Base-by-base conservation (phyloP, 2,888 invertebrate species). In the Sarcophaga caerulescens region DNA sequence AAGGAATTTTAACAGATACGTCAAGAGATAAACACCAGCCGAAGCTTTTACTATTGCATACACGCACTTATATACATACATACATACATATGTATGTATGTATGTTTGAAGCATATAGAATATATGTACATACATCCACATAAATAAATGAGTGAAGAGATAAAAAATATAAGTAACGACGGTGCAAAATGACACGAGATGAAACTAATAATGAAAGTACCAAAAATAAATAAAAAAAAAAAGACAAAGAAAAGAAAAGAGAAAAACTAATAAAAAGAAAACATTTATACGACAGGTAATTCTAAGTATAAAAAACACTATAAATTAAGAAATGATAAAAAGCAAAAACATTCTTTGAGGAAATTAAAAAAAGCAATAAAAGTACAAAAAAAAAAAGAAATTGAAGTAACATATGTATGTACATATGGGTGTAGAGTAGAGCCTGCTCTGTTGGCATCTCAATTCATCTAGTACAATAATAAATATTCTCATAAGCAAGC, bases 1-100 rank as follows among this genome's bases (percentile, higher is more conserved):
- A 81, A 81, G 81, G 65, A 85, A 74, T 78, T 85, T 81, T 75
- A 81, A 78, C 81, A 85, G 85, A 85, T 81, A 81, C 74, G 85
- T 85, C 85, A 81, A 81, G 60, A 81, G 81, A 85, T 85, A 81
- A 85, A 81, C 74, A 75, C 81, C 81, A 52, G 14, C 52, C 52
- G 68, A 62, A 73, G 21, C 25, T 81, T 76, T 52, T 70, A 70
- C 63, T 59, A 76, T 70, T 23, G 14, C 14, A 59, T 25, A 25
- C 79, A 21, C 69, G 57, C 60, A 23, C 17, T n/a, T 70, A 52
- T 70, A 25, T 25, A 19, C 59, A 65, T 14, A 70, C n/a, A 19
- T 60, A 60, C 35, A n/a, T 70, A 6, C 19, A 21, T 11, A 35
- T n/a, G 17, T 44, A 23, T 69, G 5, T 17, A 21, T 17, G 6